These are phyloP conservation scores for Tragopan temminckii DNA, from an alignment of 2,797 vertebrate genomes.

Conservation along the genomic window DNA sequence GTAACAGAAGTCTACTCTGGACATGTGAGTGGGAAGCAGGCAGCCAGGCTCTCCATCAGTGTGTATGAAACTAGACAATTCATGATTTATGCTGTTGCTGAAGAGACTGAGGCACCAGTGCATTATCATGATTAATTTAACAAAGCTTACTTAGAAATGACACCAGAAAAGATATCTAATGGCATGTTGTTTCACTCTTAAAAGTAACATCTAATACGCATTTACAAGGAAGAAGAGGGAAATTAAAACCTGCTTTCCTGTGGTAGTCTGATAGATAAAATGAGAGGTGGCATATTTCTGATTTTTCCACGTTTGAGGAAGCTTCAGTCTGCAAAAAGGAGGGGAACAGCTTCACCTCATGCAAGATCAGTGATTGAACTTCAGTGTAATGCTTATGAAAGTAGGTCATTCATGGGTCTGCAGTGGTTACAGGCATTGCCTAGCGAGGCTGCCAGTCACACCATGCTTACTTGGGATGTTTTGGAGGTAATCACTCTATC, in stretches of 20 bases:
- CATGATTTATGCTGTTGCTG: slow-evolving; percentile 13
- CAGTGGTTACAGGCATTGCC: neutral
- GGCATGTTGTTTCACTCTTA: neutral
- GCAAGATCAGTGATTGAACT: neutral
- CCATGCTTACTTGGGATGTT: neutral
- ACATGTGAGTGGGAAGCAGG: neutral
- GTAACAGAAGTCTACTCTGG: neutral
- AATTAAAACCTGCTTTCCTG: neutral
- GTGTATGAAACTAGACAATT: neutral
- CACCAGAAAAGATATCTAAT: neutral
- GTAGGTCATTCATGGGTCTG: neutral
- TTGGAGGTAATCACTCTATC: neutral
- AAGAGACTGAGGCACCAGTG: neutral
- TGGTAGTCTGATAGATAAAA: neutral
- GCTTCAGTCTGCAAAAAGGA: neutral
- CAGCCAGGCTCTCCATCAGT: neutral
- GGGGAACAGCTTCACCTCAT: neutral
- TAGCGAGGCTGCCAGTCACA: neutral
- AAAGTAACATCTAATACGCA: neutral
- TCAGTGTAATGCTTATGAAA: neutral
- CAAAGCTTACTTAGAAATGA: neutral
- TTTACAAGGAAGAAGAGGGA: slow-evolving; percentile 4
- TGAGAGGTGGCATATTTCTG: neutral
- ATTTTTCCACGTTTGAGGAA: neutral
- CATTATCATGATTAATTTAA: slow-evolving; percentile 10